phyloP scores from a whole-genome alignment of 37 sponge, comb jelly and placozoan species.

The Tethya wilhelma region DNA sequence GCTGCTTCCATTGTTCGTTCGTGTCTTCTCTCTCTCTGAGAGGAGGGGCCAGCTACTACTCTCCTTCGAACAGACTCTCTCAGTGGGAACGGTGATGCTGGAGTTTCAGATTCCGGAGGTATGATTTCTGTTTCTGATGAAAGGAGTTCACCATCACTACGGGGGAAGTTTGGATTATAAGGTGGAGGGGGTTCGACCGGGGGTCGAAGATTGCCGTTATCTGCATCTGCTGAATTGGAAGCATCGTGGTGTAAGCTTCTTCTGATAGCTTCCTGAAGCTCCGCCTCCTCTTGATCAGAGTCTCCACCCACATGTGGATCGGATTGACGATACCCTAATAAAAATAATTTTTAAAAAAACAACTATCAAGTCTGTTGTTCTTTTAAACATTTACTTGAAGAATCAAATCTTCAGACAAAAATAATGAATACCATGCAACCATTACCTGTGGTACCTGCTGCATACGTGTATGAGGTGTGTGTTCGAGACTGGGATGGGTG shows the following conservation, averaged over 20 bases:
- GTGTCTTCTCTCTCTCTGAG: not conserved
- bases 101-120: too few relatives aligned
- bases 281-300: conserved; percentile 55
- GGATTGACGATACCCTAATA: too few relatives aligned
- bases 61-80: conserved; percentile 1
- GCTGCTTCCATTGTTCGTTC: not conserved
- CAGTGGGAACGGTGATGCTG: too few relatives aligned
- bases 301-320: not conserved
- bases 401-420: too few relatives aligned
- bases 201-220: conserved; percentile 14
- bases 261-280: conserved; percentile 85
- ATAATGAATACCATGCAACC: too few relatives aligned
- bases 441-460: conserved; percentile 39
- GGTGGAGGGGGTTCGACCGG: conserved; percentile 20
- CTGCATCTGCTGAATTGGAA: not conserved
- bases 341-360: too few relatives aligned
- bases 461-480: conserved; percentile 45
- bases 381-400: too few relatives aligned
- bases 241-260: conserved; percentile 62
- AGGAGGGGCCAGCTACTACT: not conserved
- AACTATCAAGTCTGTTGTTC: too few relatives aligned
- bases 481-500: too few relatives aligned
- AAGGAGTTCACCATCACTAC: not conserved
- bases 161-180: conserved; percentile 55
- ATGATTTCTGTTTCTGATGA: not conserved